phyloP scores from a whole-genome alignment of 2,797 vertebrate genomes.

The Sebastes oblongus region DNA sequence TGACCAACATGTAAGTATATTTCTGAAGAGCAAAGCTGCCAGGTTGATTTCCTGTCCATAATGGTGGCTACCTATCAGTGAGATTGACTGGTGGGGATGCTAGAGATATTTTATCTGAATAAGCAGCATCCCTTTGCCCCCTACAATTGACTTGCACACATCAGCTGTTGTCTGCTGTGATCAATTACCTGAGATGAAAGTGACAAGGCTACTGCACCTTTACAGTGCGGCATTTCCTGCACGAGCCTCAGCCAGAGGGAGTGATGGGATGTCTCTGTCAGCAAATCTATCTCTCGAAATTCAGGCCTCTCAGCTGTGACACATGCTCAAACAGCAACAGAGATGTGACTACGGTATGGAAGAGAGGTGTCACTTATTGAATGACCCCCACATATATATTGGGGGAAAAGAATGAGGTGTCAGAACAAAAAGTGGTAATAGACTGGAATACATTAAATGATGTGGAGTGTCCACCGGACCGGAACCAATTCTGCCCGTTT shows the following conservation, averaged over 20 bases:
- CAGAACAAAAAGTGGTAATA: constrained; percentile 82
- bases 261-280: constrained; percentile 82
- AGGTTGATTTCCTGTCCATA: constrained; percentile 46
- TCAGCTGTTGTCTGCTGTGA: constrained; percentile 82
- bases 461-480: constrained; percentile 73
- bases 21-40: not conserved
- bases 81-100: constrained; percentile 60
- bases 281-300: constrained; percentile 83
- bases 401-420: constrained; percentile 83
- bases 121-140: constrained; percentile 71
- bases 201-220: constrained; percentile 79
- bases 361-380: constrained; percentile 85
- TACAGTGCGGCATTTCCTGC: constrained; percentile 77
- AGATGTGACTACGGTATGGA: constrained; percentile 80
- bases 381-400: constrained; percentile 82
- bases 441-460: constrained; percentile 85
- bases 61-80: constrained; percentile 44
- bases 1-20: not conserved
- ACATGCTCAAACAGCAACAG: constrained; percentile 82
- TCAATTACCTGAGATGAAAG: constrained; percentile 83
- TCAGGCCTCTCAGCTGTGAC: constrained; percentile 80
- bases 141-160: constrained; percentile 77
- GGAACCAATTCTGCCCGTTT: constrained; percentile 80
- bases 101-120: constrained; percentile 75
- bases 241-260: constrained; percentile 57